Base-by-base conservation (phyloP, 2,888 invertebrate species). In the Halictus ligatus region DNA sequence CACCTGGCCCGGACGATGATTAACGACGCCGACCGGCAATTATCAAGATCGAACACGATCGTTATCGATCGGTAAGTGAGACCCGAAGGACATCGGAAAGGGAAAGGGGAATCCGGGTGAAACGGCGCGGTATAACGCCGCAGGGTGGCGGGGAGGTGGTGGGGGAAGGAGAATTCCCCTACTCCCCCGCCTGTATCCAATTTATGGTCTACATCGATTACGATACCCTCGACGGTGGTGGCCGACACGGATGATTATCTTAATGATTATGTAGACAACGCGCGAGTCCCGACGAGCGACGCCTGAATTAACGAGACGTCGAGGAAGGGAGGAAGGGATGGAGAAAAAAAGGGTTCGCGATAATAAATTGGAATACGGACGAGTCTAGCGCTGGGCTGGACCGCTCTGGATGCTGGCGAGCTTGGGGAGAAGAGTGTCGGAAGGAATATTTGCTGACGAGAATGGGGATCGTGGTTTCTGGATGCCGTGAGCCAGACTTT, bases 161-260 rank as follows among this genome's bases (percentile, higher is more conserved):
- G 1, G 29, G 29, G 29, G 29, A 2, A 2, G 29, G 1, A 2
- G 79, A 74, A 75, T 2, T 18, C 43, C 43, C 83, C 79, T 35
- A 69, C 50, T 75, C n/a, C n/a, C 21, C 43, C 71, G n/a, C n/a
- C 80, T 74, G 85, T 76, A 81, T 90, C 89, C 86, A 87, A 89
- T 89, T 91, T 91, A 91, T 89, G 89, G 83, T 81, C 76, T 83
- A 81, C 89, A 89, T 90, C 90, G 88, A 91, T 91, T 89, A 91
- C 86, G 83, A 81, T 80, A 48, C 87, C 83, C 78, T 77, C 74
- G 69, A 73, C 75, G 78, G 74, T 67, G 72, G 78, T 75, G 87
- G 75, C 78, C 87, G 81, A 89, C 88, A 89, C 76, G 87, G 89
- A 90, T 86, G 83, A 91, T 91, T 90, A 91, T 89, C 88, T 88